A percentile compares a stretch with the other conserved stretches of the same genome.
Evolutionary conservation across 2,888 invertebrate species (phyloP).

Genomic region (Euzophera pinguis): DNA sequence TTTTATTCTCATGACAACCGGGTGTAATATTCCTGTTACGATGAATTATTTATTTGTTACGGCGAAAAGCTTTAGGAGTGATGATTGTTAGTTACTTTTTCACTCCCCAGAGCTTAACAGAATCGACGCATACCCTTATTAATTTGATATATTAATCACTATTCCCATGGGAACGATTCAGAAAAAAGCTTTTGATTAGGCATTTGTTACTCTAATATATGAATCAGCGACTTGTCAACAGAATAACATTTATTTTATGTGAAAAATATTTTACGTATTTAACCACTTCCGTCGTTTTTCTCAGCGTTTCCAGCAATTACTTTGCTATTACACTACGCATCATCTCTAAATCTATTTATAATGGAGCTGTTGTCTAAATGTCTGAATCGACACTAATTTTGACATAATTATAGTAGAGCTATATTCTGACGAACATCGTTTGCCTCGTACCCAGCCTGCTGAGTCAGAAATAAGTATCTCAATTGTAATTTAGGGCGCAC

Average conservation of each 20-base stretch:
- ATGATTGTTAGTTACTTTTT: too few relatives aligned
- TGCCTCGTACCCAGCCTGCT: conserved; percentile 48
- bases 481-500: conserved; percentile 63
- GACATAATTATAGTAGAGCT: conserved; percentile 55
- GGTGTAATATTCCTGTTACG: too few relatives aligned
- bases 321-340: conserved; percentile 46
- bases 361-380: conserved; percentile 56
- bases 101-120: too few relatives aligned
- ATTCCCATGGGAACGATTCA: too few relatives aligned
- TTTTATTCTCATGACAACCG: too few relatives aligned
- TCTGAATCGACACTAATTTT: conserved; percentile 52
- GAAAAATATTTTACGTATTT: conserved; percentile 34
- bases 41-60: too few relatives aligned
- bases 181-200: too few relatives aligned
- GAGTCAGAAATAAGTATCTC: conserved; percentile 52
- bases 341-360: conserved; percentile 70
- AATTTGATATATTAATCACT: too few relatives aligned
- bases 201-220: neutral
- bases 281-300: conserved; percentile 44
- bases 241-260: conserved; percentile 23
- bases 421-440: conserved; percentile 61
- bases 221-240: neutral
- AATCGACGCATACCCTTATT: too few relatives aligned
- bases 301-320: conserved; percentile 34
- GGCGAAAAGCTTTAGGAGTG: too few relatives aligned